phyloP scores from a whole-genome alignment of 1,140 invertebrate species.

The Zaprionus kolodkinae region DNA sequence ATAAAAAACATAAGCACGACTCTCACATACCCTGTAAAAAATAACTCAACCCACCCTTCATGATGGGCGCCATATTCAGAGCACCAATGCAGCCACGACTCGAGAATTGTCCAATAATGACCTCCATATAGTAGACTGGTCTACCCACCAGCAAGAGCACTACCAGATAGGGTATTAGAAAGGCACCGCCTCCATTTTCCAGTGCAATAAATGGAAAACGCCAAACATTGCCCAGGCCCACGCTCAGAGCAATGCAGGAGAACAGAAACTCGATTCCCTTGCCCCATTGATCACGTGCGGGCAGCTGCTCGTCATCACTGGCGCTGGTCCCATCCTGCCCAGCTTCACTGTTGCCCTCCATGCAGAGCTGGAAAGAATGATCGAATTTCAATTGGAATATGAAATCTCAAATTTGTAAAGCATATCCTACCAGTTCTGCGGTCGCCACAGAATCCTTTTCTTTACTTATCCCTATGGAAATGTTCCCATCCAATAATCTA shows the following conservation, averaged over 20 bases:
- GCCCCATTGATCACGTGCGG: conserved; percentile 86
- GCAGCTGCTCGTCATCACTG: background rate
- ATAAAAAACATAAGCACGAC: background rate
- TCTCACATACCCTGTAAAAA: background rate
- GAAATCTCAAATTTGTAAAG: background rate
- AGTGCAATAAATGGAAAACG: conserved; percentile 91
- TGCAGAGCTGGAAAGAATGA: conserved; percentile 9
- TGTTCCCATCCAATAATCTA: conserved; percentile 22
- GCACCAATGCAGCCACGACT: conserved; percentile 88
- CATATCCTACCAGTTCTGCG: conserved; percentile 24
- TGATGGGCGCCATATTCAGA: conserved; percentile 85
- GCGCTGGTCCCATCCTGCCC: background rate
- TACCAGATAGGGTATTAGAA: conserved; percentile 91
- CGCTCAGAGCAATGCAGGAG: conserved; percentile 92
- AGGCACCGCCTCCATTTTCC: conserved; percentile 91
- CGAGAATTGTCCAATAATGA: conserved; percentile 89
- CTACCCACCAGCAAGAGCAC: conserved; percentile 91
- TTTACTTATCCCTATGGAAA: background rate
- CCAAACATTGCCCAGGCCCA: conserved; percentile 95
- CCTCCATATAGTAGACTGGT: conserved; percentile 94
- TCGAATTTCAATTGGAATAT: background rate
- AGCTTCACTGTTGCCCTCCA: conserved; percentile 29
- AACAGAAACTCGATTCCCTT: conserved; percentile 92
- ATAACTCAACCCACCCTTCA: conserved; percentile 85
- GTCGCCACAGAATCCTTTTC: conserved; percentile 26